Conservation (phyloP, 2,888 invertebrate genomes). For the Eilema griseolum region DNA sequence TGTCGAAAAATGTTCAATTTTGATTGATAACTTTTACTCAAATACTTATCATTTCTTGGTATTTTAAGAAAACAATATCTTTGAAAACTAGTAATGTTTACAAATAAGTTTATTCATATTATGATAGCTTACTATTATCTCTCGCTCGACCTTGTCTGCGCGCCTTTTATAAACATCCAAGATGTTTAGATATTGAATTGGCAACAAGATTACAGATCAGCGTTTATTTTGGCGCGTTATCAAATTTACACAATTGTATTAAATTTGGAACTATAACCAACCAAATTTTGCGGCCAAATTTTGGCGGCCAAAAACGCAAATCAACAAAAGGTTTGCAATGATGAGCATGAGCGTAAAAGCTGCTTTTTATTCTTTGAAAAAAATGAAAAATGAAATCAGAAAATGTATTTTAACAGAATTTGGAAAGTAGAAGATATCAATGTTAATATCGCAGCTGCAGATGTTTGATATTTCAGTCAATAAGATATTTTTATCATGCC, state of each 20-base stretch:
- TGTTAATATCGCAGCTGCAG: neutral
- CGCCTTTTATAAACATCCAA: constrained; percentile 5
- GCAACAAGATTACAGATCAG: constrained; percentile 8
- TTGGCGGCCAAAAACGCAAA: neutral
- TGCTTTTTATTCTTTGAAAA: neutral
- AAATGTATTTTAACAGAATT: neutral
- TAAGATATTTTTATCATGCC: neutral
- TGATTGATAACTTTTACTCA: neutral
- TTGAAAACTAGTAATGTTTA: constrained; percentile 1
- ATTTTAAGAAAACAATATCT: neutral
- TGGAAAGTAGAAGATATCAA: neutral
- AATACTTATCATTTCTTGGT: neutral
- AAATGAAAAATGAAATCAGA: neutral
- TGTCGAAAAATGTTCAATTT: neutral
- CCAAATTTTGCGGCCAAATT: neutral
- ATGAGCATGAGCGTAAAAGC: neutral
- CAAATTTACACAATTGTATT: neutral
- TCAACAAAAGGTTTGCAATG: neutral
- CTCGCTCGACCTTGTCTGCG: constrained; percentile 13
- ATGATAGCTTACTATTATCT: constrained; percentile 10
- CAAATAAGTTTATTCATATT: constrained; percentile 8
- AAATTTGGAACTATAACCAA: neutral
- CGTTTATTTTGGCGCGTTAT: constrained; percentile 11
- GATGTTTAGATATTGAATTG: constrained; percentile 8
- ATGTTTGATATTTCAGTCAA: neutral